Percentiles rank a stretch among this genome's conserved stretches.
Evolutionary conservation across 2,888 invertebrate species (phyloP).

Genomic region (Conchocele bisecta): DNA sequence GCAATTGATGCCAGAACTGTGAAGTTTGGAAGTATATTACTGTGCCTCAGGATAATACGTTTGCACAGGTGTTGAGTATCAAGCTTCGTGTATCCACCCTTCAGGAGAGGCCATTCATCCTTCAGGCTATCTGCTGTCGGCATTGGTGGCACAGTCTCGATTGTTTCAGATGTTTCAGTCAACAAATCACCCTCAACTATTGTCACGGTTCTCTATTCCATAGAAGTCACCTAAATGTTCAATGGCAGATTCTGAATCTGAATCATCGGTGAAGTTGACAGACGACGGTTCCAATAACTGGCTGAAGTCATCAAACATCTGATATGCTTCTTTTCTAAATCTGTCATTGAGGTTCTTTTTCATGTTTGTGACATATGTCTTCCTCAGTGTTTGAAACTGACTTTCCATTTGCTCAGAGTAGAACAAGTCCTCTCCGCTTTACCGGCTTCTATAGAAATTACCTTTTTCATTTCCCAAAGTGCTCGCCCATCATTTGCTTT

Average conservation of each 20-base stretch:
- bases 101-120: too few species aligned
- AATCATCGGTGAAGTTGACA: background rate
- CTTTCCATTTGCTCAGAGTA: slow-evolving; percentile 15
- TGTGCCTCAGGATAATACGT: too few species aligned
- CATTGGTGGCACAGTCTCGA: too few species aligned
- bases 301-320: slow-evolving; percentile 28
- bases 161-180: too few species aligned
- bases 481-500: slow-evolving; percentile 17
- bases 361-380: slow-evolving; percentile 5
- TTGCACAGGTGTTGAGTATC: too few species aligned
- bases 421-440: slow-evolving; percentile 19
- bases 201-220: slow-evolving; percentile 12
- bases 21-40: too few species aligned
- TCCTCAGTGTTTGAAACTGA: slow-evolving; percentile 16
- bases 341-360: slow-evolving; percentile 33
- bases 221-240: too few species aligned
- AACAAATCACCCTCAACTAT: too few species aligned
- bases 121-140: too few species aligned
- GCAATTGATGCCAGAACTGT: too few species aligned
- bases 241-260: too few species aligned
- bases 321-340: slow-evolving; percentile 24
- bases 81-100: too few species aligned
- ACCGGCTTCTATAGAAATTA: background rate
- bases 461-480: slow-evolving; percentile 14
- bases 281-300: slow-evolving; percentile 13